Evolutionary conservation across 2,113 vertebrate genomes (phyloP).

Genomic region (Corythoichthys intestinalis): DNA sequence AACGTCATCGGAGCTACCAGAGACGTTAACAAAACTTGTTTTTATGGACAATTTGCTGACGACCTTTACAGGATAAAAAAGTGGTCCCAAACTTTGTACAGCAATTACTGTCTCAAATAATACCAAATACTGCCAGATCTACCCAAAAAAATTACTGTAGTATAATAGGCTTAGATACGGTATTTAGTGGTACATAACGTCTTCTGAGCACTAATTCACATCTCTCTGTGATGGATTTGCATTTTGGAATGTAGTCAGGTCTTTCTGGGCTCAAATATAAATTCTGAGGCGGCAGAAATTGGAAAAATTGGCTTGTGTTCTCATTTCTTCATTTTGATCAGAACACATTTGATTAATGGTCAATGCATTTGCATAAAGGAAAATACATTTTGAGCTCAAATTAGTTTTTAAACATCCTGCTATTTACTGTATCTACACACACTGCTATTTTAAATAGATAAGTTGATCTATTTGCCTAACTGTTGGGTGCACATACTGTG

Average conservation of each 20-base stretch:
- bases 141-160: too few relatives aligned
- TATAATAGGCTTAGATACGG: too few relatives aligned
- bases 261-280: too few relatives aligned
- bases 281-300: too few relatives aligned
- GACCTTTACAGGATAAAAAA: neutral
- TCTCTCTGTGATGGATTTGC: too few relatives aligned
- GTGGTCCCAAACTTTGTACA: neutral
- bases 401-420: neutral
- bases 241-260: too few relatives aligned
- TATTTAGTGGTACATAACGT: too few relatives aligned
- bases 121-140: neutral
- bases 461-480: slow-evolving; percentile 62
- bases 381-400: slow-evolving; percentile 7
- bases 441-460: slow-evolving; percentile 62
- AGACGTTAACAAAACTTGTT: neutral
- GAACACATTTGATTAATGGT: too few relatives aligned
- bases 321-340: too few relatives aligned
- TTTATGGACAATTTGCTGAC: neutral
- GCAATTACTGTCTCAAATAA: neutral
- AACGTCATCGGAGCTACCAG: neutral
- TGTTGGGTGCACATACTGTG: slow-evolving; percentile 20
- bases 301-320: too few relatives aligned
- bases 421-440: slow-evolving; percentile 25
- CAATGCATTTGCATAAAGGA: neutral
- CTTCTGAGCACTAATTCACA: too few relatives aligned